Percentiles rank a stretch among this genome's conserved stretches.
Evolutionary conservation across 1,140 invertebrate species (phyloP).

Genomic region (Gryllus bimaculatus): DNA sequence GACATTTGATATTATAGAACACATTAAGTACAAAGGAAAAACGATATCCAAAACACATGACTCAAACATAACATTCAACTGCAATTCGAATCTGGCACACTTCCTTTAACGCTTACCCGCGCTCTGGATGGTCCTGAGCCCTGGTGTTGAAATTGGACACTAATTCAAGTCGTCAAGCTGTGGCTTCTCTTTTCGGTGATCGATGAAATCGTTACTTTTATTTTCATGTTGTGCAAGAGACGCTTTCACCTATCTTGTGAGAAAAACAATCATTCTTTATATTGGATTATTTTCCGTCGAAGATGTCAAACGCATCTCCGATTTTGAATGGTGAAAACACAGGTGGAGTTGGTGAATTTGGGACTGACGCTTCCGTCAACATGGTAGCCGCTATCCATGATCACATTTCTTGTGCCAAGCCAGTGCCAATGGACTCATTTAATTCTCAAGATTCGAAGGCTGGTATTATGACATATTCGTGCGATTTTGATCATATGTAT

Average conservation of each 20-base stretch:
- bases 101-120: background rate
- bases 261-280: background rate
- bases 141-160: background rate
- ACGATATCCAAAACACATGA: too few relatives aligned
- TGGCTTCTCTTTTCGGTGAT: constrained; percentile 12
- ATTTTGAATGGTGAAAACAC: constrained; percentile 27
- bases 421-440: constrained; percentile 23
- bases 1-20: too few relatives aligned
- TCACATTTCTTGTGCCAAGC: constrained; percentile 31
- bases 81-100: background rate
- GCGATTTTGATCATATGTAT: constrained; percentile 47
- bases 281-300: constrained; percentile 15
- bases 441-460: constrained; percentile 23
- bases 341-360: constrained; percentile 23
- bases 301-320: constrained; percentile 25
- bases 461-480: constrained; percentile 28
- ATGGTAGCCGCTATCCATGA: constrained; percentile 30
- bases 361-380: constrained; percentile 27
- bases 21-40: too few relatives aligned
- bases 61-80: too few relatives aligned
- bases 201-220: constrained; percentile 16
- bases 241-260: constrained; percentile 9
- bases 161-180: constrained; percentile 12
- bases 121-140: background rate
- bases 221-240: constrained; percentile 15